Percentiles rank a stretch among this genome's conserved stretches.
Evolutionary conservation across 2,113 vertebrate genomes (phyloP).

Genomic region (Austrofundulus limnaeus): DNA sequence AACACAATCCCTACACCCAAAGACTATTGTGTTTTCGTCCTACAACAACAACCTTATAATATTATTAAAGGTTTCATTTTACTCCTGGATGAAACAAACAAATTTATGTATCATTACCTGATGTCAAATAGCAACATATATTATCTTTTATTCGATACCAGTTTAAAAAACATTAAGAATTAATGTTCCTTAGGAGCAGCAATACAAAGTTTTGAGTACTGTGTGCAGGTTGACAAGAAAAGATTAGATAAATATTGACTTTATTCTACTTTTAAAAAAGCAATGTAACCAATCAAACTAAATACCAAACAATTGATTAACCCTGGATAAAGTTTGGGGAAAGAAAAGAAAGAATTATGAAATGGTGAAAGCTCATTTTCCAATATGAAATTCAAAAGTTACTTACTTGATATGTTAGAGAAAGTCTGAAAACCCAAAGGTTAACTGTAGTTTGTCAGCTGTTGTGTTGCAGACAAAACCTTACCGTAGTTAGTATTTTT

Average conservation of each 20-base stretch:
- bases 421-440: background rate
- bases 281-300: background rate
- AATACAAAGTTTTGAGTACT: conserved; percentile 1
- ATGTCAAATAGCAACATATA: background rate
- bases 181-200: conserved; percentile 24
- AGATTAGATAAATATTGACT: background rate
- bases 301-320: background rate
- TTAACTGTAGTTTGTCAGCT: no score
- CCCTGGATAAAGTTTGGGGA: background rate
- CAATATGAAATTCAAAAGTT: background rate
- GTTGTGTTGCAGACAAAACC: no score
- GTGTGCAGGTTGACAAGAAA: background rate
- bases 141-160: no score
- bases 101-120: background rate
- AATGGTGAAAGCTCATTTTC: background rate
- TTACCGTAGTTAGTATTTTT: no score
- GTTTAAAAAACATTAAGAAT: no score
- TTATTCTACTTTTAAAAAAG: background rate
- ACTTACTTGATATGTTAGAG: no score
- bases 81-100: background rate
- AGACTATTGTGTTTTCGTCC: no score
- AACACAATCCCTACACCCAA: no score
- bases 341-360: background rate
- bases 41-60: no score
- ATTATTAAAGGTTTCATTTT: background rate